phyloP scores from a whole-genome alignment of 2,113 vertebrate species.

The Astatotilapia flaviijosephi region DNA sequence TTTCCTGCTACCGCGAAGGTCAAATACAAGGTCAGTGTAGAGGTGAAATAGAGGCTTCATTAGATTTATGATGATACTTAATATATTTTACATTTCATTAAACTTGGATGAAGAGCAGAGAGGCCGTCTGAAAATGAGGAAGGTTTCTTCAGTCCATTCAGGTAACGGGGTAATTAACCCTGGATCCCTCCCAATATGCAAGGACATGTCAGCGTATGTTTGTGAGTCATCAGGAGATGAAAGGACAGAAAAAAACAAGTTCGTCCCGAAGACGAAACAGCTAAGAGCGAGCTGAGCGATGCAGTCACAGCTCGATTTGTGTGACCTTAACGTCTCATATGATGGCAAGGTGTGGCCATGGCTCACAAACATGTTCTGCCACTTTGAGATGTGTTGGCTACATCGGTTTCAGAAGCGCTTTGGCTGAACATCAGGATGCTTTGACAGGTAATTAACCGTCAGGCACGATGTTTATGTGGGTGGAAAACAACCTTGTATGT shows the following conservation, averaged over 20 bases:
- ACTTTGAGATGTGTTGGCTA: neutral
- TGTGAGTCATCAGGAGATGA: neutral
- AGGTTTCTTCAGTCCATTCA: neutral
- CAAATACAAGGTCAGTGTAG: neutral
- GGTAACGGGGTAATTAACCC: neutral
- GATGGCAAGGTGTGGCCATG: fast-evolving
- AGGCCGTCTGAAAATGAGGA: no score
- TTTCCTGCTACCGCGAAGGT: neutral
- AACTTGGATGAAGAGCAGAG: neutral
- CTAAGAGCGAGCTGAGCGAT: neutral
- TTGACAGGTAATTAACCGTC: neutral
- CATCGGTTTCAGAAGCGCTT: fast-evolving
- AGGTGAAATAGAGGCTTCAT: neutral
- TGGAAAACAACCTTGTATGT: fast-evolving
- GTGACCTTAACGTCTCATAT: neutral
- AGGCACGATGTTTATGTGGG: neutral
- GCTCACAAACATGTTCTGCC: neutral
- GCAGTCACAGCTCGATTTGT: neutral
- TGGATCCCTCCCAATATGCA: neutral
- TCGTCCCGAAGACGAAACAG: neutral
- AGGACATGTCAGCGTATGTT: fast-evolving
- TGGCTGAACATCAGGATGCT: neutral
- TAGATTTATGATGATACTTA: neutral
- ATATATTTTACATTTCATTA: neutral
- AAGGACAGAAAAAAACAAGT: neutral